Conservation (phyloP, 2,888 invertebrate species). For the Syrista parreyssii region DNA sequence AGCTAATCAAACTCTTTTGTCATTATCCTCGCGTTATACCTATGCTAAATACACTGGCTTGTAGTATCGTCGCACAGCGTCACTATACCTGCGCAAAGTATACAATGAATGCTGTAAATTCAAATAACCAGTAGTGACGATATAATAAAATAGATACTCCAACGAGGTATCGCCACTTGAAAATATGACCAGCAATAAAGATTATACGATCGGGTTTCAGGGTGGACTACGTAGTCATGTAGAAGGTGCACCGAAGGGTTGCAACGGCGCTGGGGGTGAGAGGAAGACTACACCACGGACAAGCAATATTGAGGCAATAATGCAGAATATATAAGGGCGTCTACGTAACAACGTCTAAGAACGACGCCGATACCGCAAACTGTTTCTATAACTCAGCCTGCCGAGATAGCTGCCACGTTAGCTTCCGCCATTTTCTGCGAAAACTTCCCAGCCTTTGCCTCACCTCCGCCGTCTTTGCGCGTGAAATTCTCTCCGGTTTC, state of each 20-base stretch:
- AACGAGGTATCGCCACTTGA: not conserved
- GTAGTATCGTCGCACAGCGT: too few species aligned
- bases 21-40: not conserved
- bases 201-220: not conserved
- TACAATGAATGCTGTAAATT: too few species aligned
- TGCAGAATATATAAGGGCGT: slow-evolving; percentile 48
- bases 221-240: not conserved
- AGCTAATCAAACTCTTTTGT: not conserved
- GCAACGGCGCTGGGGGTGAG: not conserved
- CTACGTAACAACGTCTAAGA: slow-evolving; percentile 43
- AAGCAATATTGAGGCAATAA: slow-evolving; percentile 55
- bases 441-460: not conserved
- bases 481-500: not conserved
- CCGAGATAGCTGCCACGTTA: slow-evolving; percentile 7
- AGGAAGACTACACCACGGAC: slow-evolving; percentile 29
- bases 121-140: too few species aligned
- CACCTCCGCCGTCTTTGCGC: not conserved
- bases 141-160: not conserved
- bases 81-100: too few species aligned
- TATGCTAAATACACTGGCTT: not conserved
- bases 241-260: not conserved
- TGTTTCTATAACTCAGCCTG: slow-evolving; percentile 54
- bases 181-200: not conserved
- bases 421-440: not conserved
- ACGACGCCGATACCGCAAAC: slow-evolving; percentile 54